Conservation (phyloP, 2,113 vertebrate genomes). For the Strigops habroptila region DNA sequence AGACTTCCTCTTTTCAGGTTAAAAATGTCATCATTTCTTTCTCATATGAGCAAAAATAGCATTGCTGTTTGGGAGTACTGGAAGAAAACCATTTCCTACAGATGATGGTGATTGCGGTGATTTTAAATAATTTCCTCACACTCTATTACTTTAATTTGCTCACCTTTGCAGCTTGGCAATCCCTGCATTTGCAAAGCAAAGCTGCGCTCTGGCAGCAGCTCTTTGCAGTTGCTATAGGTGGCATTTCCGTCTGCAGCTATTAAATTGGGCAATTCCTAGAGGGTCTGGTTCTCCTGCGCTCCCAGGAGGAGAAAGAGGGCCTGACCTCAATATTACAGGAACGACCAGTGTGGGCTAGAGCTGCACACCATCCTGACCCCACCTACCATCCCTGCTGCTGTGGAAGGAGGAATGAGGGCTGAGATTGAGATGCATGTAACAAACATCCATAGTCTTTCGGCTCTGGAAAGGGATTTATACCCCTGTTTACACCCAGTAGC, state of each 20-base stretch:
- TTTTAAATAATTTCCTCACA: neutral
- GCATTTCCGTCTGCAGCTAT: neutral
- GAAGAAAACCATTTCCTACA: neutral
- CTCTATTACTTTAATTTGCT: neutral
- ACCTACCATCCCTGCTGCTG: neutral
- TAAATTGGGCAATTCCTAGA: neutral
- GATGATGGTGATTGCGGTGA: neutral
- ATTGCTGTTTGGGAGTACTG: neutral
- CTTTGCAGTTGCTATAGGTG: neutral
- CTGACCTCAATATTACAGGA: neutral
- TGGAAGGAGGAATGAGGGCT: neutral
- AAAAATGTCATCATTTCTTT: neutral
- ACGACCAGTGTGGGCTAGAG: neutral
- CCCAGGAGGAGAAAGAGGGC: neutral
- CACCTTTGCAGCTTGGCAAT: neutral
- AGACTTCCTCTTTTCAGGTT: neutral
- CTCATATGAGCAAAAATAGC: neutral
- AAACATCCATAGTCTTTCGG: neutral
- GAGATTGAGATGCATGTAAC: neutral
- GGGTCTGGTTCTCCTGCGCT: neutral
- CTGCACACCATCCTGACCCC: fast-evolving
- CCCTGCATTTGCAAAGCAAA: neutral
- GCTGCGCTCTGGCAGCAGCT: neutral
- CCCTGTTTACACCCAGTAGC: neutral
- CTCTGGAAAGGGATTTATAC: neutral